These are phyloP conservation scores for Temnothorax nylanderi DNA, from an alignment of 1,140 invertebrate species.

Conservation along the genomic window DNA sequence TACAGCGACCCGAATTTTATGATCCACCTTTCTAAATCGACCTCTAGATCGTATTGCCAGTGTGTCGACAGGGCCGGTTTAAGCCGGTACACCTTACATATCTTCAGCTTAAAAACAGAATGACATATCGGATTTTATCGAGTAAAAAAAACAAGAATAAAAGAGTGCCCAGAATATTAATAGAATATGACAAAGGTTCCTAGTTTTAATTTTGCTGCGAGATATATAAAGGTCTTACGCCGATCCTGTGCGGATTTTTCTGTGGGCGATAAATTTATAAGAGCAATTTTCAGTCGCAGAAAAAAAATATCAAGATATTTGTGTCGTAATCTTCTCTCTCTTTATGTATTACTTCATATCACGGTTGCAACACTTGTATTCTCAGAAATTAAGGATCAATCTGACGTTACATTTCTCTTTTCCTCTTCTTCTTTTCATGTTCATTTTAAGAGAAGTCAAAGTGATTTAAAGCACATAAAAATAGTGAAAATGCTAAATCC, in stretches of 20 bases:
- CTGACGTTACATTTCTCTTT: background rate
- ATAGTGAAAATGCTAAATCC: background rate
- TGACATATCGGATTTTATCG: background rate
- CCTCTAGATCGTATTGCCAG: slow-evolving; percentile 51
- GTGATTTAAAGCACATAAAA: background rate
- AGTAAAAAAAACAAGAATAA: background rate
- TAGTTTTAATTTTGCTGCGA: slow-evolving; percentile 12
- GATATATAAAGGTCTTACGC: background rate
- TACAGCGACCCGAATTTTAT: slow-evolving; percentile 71
- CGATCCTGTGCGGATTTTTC: background rate
- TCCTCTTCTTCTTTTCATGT: background rate
- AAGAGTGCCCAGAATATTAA: background rate
- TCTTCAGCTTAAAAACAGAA: background rate
- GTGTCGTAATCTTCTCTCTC: background rate
- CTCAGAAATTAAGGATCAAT: background rate
- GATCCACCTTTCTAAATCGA: slow-evolving; percentile 77
- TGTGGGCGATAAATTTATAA: background rate
- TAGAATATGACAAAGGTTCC: background rate
- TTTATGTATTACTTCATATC: slow-evolving; percentile 23
- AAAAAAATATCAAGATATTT: background rate
- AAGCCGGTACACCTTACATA: background rate
- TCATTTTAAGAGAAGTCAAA: background rate
- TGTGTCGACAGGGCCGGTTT: slow-evolving; percentile 15
- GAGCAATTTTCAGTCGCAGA: background rate
- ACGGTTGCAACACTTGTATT: background rate